Evolutionary conservation across 2,113 vertebrate genomes (phyloP).

Genomic region (Gallinago undulata): DNA sequence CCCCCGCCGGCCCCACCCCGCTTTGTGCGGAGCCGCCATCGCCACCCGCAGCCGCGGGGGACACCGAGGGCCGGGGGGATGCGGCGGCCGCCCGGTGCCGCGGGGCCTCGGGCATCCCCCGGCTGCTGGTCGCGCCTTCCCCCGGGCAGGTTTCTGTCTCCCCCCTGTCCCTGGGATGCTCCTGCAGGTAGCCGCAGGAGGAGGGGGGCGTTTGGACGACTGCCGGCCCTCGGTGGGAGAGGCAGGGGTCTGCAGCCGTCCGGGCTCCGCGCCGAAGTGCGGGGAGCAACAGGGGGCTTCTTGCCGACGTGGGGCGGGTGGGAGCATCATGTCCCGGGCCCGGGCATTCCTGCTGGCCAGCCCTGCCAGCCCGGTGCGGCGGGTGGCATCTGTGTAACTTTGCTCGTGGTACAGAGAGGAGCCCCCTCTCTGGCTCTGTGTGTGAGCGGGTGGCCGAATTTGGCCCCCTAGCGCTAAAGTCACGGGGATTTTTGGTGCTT

Average conservation of each 20-base stretch:
- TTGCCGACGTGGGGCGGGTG: not conserved
- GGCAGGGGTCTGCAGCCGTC: too few relatives aligned
- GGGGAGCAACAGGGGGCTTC: not conserved
- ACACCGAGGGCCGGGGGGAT: not conserved
- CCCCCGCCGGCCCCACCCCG: not conserved
- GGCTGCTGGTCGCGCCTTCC: not conserved
- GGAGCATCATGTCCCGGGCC: not conserved
- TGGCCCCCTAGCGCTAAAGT: not conserved
- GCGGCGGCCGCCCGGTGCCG: not conserved
- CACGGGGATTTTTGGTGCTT: not conserved
- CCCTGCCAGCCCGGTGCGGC: not conserved
- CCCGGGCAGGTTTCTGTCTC: not conserved
- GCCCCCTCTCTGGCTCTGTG: fast-evolving
- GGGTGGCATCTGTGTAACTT: not conserved
- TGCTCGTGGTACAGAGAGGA: not conserved
- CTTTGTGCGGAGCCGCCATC: not conserved
- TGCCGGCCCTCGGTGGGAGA: not conserved
- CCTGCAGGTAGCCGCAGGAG: not conserved
- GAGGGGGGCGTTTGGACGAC: not conserved
- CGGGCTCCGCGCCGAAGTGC: not conserved
- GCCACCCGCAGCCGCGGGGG: not conserved
- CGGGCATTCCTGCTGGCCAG: not conserved
- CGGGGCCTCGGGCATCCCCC: not conserved
- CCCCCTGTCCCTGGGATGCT: not conserved
- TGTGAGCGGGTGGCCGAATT: not conserved